Evolutionary conservation across 2,888 invertebrate species (phyloP), one percentile per base, ranked within the genome.

Genomic region (Apamea crenata): DNA sequence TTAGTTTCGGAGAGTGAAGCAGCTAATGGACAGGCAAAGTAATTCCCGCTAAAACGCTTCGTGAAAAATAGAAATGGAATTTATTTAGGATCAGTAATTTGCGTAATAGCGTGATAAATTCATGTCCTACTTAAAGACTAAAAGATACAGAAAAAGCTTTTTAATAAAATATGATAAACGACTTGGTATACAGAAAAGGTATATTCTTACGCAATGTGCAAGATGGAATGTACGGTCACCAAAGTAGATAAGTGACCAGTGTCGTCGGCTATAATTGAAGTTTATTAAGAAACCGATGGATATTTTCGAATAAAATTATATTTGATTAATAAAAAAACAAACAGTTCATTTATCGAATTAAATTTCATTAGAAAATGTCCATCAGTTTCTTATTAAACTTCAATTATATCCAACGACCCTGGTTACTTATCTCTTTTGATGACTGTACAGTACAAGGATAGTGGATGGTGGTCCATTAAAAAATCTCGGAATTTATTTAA

Each of bases 41-140:
- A 85, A 85, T 82, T 82, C 80, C 50, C 67, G 77, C 74, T 79
- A 71, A 85, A 80, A 83, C 36, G 85, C 29, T 53, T 74, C 61
- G 68, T 71, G 69, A 78, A 86, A 80, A 80, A 83, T 70, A 87
- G 76, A 71, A 77, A 78, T 71, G 67, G 44, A 74, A 82, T 85
- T 88, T 86, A 72, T 63, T 85, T 81, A 81, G 73, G 72, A 77
- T 76, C 74, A 83, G 79, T 79, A 74, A 87, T 86, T 84, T 84
- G 65, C 73, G 77, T 74, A 76, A 80, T 44, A 80, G 75, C 74
- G 69, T 77, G 77, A 85, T 83, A 85, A 85, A 86, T 83, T 83
- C 74, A 73, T 78, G 84, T 66, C 63, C 71, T 78, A 73, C 82
- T 67, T 63, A 82, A 72, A 74, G 18, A 66, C 68, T 82, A 63